Percentiles rank a stretch among this genome's conserved stretches.
Conservation (phyloP, 2,113 vertebrate species). For the Malurus elegans region DNA sequence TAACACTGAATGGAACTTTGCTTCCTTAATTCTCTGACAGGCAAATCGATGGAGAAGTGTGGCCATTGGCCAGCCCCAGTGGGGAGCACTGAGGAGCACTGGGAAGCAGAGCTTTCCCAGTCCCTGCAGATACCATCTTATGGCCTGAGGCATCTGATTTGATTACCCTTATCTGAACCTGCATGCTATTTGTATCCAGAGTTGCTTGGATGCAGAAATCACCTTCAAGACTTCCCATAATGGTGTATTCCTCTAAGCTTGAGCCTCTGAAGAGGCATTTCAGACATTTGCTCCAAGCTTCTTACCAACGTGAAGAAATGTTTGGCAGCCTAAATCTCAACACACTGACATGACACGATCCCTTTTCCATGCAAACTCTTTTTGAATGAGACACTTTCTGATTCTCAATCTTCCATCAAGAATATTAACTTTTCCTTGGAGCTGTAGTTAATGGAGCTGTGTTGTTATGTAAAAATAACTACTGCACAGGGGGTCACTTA, state of each 20-base stretch:
- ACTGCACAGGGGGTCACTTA: neutral
- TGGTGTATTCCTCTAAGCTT: neutral
- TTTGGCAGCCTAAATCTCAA: neutral
- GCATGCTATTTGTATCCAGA: neutral
- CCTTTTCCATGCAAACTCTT: neutral
- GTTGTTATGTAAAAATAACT: neutral
- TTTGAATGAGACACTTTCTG: neutral
- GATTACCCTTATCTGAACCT: constrained; percentile 17
- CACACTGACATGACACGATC: rapidly evolving
- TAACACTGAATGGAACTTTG: neutral
- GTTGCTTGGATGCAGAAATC: neutral
- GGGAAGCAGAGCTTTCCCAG: neutral
- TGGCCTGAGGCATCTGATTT: neutral
- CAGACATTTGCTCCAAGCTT: neutral
- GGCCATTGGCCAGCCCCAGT: neutral
- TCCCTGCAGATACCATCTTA: neutral
- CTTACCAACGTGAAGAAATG: neutral
- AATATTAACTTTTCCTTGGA: neutral
- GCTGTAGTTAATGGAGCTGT: neutral
- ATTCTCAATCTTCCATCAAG: neutral
- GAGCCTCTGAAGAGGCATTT: neutral
- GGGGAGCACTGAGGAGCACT: neutral
- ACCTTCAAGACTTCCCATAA: neutral
- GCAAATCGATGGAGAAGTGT: neutral
- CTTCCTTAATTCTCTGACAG: neutral